Evolutionary conservation across 2,888 invertebrate genomes (phyloP), one percentile per base, ranked within the genome.

Genomic region (Patella caerulea): DNA sequence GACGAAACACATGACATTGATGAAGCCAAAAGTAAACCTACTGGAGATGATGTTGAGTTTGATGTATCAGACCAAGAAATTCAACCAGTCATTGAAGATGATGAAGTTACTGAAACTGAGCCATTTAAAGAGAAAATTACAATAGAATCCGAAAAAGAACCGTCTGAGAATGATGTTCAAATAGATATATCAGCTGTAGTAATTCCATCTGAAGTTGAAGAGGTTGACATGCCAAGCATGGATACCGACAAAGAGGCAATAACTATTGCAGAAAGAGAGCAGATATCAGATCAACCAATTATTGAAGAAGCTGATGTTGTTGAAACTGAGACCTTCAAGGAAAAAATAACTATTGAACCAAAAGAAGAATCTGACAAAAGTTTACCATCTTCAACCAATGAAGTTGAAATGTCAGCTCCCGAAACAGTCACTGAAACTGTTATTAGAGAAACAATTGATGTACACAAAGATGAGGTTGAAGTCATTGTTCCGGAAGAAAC

Each of bases 41-140:
- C 45, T 45, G 9, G 7, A 45, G 45, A 9, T 45, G 45, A 45
- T 45, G 45, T 45, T 45, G 45, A 45, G 9, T 9, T 45, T 45
- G 45, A 9, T 45, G 45, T 45, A 45, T 45, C 45, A 45, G 45
- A 45, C 45, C 45, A 65, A 65, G 65, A 65, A 15, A 65, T 14
- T 65, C 65, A 65, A 19, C 72, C 52, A 54, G 53, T n/a, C 69
- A 65, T 72, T 14, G 73, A 65, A 24, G 76, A 79, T 15, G 73
- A 53, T 17, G 71, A 52, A 15, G 52, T 52, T 24, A 24, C 65
- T 19, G 65, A 24, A 24, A 65, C 3, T 65, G 65, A 65, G 9
- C 7, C 45, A 45, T 9, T 45, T 45, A 45, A 45, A 1, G 45
- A 45, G 45, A 9, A 45, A 45, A 45, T 45, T 45, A 9, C 9